These are phyloP conservation scores for Rhegmatorhina hoffmannsi DNA, from an alignment of 2,113 vertebrate genomes.

Conservation along the genomic window DNA sequence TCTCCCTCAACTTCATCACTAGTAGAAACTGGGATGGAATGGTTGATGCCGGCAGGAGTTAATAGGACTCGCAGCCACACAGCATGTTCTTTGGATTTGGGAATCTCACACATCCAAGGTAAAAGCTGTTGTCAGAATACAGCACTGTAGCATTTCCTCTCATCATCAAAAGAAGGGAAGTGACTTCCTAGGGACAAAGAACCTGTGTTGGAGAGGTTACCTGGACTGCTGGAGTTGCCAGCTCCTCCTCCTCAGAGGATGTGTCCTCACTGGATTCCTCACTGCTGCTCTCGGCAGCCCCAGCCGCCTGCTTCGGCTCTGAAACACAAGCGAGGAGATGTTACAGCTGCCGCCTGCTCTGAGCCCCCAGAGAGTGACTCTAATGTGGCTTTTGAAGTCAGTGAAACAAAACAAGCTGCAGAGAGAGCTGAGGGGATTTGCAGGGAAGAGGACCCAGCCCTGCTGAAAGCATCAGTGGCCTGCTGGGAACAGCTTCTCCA, in stretches of 20 bases:
- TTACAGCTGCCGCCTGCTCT: not conserved
- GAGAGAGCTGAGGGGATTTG: not conserved
- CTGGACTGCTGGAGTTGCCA: conserved; percentile 26
- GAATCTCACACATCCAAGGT: not conserved
- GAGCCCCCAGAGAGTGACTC: not conserved
- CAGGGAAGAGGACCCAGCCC: not conserved
- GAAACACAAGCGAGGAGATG: not conserved
- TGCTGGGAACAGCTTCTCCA: not conserved
- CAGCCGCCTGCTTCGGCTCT: conserved; percentile 39
- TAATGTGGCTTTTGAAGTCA: not conserved
- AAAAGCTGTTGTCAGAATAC: not conserved
- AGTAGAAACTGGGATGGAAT: not conserved
- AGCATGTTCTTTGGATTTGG: not conserved
- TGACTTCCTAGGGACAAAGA: not conserved
- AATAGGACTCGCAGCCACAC: not conserved
- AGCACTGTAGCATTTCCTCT: not conserved
- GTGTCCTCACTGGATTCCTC: conserved; percentile 76
- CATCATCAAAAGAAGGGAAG: not conserved
- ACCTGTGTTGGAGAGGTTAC: conserved; percentile 38
- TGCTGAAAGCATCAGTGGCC: not conserved
- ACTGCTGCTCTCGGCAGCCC: conserved; percentile 57
- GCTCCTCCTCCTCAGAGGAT: conserved; percentile 45
- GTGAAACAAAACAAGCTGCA: not conserved
- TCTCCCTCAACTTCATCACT: not conserved
- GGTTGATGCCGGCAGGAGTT: not conserved